Evolutionary conservation across 2,888 invertebrate genomes (phyloP), one percentile per base, ranked within the genome.

Genomic region (Megaustenia siamemsis): DNA sequence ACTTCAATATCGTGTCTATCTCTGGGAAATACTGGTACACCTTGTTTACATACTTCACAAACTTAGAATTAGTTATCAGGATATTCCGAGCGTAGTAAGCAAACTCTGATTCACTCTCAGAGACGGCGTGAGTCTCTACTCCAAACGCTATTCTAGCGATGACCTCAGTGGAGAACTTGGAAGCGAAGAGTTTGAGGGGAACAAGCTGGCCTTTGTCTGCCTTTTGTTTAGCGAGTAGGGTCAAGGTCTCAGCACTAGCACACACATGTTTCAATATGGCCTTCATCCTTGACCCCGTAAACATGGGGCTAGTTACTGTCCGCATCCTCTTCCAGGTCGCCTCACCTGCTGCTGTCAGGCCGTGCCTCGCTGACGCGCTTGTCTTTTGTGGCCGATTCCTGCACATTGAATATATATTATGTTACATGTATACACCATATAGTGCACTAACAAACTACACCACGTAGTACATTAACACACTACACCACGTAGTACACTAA

Each of bases 261-360:
- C 53, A 6, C 2, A 82, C 68, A 15, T 82, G 82, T 10, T 40
- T 45, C 8, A 82, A 32, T 38, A 82, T 82, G 6, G 56, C 8
- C 32, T 73, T 82, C 82, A 82, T 73, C 43, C 56, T 82, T 15
- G 49, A n/a, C 4, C 56, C 82, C 32, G 82, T 82, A 40, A 82
- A 82, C 82, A 82, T 82, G 10, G 82, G 82, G 32, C 60, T 73
- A 1, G 73, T 73, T 1, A 82, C 82, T n/a, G n/a, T n/a, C n/a
- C n/a, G n/a, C n/a, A n/a, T 32, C 21, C 81, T 53, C 43, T n/a
- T 81, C 81, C 81, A 81, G 28, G n/a, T 71, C 28, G 40, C 71
- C 2, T 60, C 81, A 24, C 12, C 18, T 24, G 69, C 18, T 1
- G 56, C n/a, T 24, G 71, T 49, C 32, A 81, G n/a, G 32, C 81